Percentiles rank a stretch among this genome's conserved stretches.
Evolutionary conservation across 2,888 invertebrate genomes (phyloP).

Genomic region (Punctoribates punctum): DNA sequence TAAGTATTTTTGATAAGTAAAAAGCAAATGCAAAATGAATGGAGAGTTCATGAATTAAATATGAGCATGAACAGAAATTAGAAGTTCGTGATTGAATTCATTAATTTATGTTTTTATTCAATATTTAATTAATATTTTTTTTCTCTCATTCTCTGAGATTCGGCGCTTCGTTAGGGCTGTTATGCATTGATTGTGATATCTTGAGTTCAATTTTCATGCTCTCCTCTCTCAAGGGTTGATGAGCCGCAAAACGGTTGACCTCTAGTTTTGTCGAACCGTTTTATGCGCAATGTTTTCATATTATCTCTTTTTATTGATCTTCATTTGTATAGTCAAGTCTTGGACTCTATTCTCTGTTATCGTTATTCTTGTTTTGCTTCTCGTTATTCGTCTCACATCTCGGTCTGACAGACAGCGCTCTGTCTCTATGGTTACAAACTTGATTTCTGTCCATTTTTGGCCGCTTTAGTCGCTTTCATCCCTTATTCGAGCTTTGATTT

Average conservation of each 20-base stretch:
- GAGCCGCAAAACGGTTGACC: constrained; percentile 26
- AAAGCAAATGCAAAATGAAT: background rate
- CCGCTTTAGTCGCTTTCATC: background rate
- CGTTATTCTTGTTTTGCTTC: constrained; percentile 15
- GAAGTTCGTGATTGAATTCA: constrained; percentile 15
- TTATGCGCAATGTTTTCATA: constrained; percentile 16
- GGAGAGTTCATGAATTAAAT: background rate
- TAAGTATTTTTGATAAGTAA: no score
- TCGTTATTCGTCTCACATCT: constrained; percentile 5
- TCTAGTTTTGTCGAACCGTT: constrained; percentile 7
- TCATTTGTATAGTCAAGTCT: constrained; percentile 24
- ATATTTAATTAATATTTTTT: constrained; percentile 15
- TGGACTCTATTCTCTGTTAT: constrained; percentile 18
- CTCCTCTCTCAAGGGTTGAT: background rate
- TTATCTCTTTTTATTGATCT: constrained; percentile 21
- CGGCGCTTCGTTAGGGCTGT: background rate
- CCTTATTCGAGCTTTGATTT: background rate
- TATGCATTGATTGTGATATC: background rate
- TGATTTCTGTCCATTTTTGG: background rate
- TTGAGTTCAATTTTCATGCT: constrained; percentile 10
- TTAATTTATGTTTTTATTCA: constrained; percentile 21
- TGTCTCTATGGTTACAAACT: constrained; percentile 26
- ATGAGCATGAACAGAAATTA: constrained; percentile 3
- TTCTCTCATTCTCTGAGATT: background rate
- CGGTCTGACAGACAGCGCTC: background rate